phyloP scores from a whole-genome alignment of 2,113 vertebrate genomes.

The Glaucomys volans region DNA sequence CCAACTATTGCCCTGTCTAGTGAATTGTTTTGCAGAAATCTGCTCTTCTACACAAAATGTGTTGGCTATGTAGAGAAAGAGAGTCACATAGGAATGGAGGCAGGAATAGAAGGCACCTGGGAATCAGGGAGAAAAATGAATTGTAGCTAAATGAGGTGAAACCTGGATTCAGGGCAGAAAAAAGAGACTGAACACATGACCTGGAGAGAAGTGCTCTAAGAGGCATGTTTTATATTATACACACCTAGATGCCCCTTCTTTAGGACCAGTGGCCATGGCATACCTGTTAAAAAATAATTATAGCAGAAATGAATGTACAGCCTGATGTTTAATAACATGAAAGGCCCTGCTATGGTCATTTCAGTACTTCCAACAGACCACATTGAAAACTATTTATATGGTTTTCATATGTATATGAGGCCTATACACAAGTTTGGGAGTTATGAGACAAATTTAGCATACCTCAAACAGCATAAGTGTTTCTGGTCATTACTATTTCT shows the following conservation, averaged over 20 bases:
- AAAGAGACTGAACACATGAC: neutral
- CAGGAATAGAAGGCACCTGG: conserved; percentile 34
- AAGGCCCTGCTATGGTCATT: neutral
- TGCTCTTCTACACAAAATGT: neutral
- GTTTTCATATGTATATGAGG: neutral
- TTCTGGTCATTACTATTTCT: conserved; percentile 27
- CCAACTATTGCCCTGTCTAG: conserved; percentile 28
- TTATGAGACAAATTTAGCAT: conserved; percentile 16
- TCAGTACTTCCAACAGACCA: neutral
- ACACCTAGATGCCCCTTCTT: conserved; percentile 17
- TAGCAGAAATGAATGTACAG: conserved; percentile 42
- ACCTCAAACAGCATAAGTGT: neutral
- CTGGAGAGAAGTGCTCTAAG: conserved; percentile 4
- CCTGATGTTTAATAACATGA: conserved; percentile 23
- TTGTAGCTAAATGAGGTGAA: conserved; percentile 10
- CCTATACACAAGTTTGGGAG: conserved; percentile 27
- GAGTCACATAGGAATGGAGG: neutral
- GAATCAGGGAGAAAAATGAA: conserved; percentile 30
- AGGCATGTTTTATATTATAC: conserved; percentile 20
- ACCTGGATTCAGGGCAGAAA: conserved; percentile 34
- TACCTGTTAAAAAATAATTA: conserved; percentile 24
- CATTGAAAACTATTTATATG: neutral
- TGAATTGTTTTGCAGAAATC: conserved; percentile 58
- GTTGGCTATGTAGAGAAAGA: conserved; percentile 31
- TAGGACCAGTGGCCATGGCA: neutral